Conservation (phyloP, 2,888 invertebrate species). For the Tetranychus truncatus region DNA sequence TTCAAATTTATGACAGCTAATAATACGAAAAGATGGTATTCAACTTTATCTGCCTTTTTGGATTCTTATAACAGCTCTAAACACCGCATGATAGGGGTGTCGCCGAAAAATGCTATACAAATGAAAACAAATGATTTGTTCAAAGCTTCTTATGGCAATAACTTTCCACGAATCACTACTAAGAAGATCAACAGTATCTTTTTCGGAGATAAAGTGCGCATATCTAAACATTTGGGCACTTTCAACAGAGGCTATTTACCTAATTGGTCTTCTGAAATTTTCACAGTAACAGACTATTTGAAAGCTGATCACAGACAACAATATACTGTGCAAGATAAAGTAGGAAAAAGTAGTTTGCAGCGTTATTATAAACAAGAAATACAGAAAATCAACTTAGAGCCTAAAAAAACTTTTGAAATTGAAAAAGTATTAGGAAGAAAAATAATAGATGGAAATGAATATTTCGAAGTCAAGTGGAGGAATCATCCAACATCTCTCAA, state of each 20-base stretch:
- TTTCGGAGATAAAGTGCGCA: not conserved
- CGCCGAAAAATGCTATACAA: not conserved
- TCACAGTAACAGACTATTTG: not conserved
- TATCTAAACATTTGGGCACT: not conserved
- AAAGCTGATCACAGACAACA: not conserved
- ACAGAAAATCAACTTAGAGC: not conserved
- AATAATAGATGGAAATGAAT: not conserved
- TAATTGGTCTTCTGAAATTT: not conserved
- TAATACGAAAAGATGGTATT: not conserved
- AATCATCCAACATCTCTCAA: not conserved
- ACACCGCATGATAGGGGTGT: not conserved
- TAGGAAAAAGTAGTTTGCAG: not conserved
- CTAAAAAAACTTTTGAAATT: not conserved
- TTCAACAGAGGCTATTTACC: not conserved
- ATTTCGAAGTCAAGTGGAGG: not conserved
- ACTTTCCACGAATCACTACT: not conserved
- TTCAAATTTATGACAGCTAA: not conserved
- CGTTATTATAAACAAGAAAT: not conserved
- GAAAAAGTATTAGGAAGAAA: not conserved
- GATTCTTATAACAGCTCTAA: not conserved
- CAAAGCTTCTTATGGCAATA: not conserved
- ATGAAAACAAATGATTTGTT: not conserved
- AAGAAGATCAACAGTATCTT: not conserved
- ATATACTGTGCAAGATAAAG: not conserved
- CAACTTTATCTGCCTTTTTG: not conserved